Conservation (phyloP, 2,888 invertebrate genomes). For the Lasiommata megera region DNA sequence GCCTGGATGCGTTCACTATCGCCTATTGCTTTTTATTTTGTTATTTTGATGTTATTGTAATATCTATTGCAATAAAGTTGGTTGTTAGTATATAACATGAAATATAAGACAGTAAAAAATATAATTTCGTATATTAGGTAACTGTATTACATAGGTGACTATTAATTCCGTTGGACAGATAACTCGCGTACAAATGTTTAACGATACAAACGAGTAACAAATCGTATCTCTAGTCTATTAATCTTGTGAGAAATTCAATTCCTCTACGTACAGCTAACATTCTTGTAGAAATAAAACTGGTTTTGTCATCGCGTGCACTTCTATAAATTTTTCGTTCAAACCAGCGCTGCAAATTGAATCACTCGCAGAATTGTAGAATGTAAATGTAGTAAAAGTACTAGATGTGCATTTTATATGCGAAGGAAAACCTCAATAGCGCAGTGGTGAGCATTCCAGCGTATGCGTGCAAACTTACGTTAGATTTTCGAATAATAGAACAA, state of each 20-base stretch:
- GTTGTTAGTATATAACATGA: too few species aligned
- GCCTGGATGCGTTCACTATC: too few species aligned
- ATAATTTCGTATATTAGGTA: too few species aligned
- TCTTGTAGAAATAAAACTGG: constrained; percentile 3
- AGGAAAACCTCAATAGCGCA: too few species aligned
- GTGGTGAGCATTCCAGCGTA: too few species aligned
- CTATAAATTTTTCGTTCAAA: not conserved
- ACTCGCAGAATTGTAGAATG: not conserved
- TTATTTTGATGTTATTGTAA: too few species aligned
- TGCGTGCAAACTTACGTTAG: too few species aligned
- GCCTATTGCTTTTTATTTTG: too few species aligned
- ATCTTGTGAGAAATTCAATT: constrained; percentile 31
- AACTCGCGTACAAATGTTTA: constrained; percentile 35
- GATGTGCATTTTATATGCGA: not conserved
- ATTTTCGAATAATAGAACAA: too few species aligned
- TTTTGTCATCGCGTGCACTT: not conserved
- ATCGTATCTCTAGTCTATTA: constrained; percentile 37
- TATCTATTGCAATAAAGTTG: too few species aligned
- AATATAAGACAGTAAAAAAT: too few species aligned
- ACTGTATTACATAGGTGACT: too few species aligned
- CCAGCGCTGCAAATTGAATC: not conserved
- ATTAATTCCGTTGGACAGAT: constrained; percentile 26
- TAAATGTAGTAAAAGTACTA: not conserved
- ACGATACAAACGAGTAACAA: constrained; percentile 23
- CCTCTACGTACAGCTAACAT: not conserved